Base-by-base conservation (phyloP, 30 jellyfish, hydroid and myxozoan species). In the Aurelia aurita region DNA sequence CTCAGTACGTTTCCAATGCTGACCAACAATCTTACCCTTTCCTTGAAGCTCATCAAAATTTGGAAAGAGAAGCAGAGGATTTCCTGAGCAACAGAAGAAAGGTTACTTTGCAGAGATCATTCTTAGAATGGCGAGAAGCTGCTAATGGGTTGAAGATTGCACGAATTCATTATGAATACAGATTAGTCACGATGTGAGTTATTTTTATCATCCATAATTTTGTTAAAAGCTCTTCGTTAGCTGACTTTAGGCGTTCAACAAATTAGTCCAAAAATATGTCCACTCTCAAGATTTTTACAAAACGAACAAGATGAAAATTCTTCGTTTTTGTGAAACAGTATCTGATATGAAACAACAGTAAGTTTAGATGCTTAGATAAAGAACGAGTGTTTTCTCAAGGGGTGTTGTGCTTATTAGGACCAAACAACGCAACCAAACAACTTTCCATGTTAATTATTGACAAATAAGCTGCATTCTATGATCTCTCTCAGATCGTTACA, bases 61-160 rank as follows among this genome's bases (percentile, higher is more conserved):
- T 69, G 70, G 53, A 32, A 34, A 58, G 62, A 44, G 32, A 19
- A 25, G 84, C 78, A n/a, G 23, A 20, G 6, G 58, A 13, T 21
- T 62, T 31, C 58, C 61, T 23, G 45, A 55, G 43, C 32, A 58
- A 25, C n/a, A 66, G 69, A 68, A 31, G 35, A 26, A 81, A 43
- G 70, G 22, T 18, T 15, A 2, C 21, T 2, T 57, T 49, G 72
- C 76, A 34, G 29, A 81, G 29, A 1, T 5, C 69, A 0, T 81
- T 81, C 32, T 14, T 53, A n/a, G 78, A 81, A 26, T 81, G 91
- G 91, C 57, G 74, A 1, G 84, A 81, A 20, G 83, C 85, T 35
- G 72, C 85, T 16, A 55, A 55, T 22, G 77, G 80, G 2, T 64
- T 46, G 60, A 53, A 64, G 16, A 55, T 55, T 9, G 91, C 91